Evolutionary conservation across 1,140 invertebrate genomes (phyloP).

Genomic region (Platorchestia sp.): DNA sequence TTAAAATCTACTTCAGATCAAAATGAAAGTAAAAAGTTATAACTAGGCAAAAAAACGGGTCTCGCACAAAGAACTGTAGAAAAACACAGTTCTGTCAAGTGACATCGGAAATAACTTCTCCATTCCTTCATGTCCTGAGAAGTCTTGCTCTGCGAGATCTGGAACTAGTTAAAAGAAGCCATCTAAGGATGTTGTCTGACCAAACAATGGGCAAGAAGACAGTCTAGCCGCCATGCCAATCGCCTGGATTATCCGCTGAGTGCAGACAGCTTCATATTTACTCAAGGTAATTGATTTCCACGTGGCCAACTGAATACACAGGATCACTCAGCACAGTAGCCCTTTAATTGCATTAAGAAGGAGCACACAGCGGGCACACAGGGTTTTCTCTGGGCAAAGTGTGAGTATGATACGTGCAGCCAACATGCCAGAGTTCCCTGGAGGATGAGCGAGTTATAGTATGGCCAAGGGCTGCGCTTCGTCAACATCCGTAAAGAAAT

Average conservation of each 20-base stretch:
- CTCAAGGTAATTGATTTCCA: constrained; percentile 44
- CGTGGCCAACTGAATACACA: constrained; percentile 22
- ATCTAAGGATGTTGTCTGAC: not conserved
- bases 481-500: too few species aligned
- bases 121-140: not conserved
- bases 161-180: not conserved
- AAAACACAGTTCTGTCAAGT: not conserved
- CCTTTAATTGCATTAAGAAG: not conserved
- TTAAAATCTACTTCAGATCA: not conserved
- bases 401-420: not conserved
- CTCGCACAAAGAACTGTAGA: not conserved
- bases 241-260: not conserved
- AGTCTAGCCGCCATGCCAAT: not conserved
- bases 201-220: constrained; percentile 39
- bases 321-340: not conserved
- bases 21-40: not conserved
- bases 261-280: constrained; percentile 20
- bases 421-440: not conserved
- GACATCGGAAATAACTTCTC: not conserved
- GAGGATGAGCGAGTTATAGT: not conserved
- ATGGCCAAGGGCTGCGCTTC: too few species aligned
- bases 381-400: not conserved
- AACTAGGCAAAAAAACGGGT: not conserved
- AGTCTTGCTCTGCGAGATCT: not conserved
- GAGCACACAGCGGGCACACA: not conserved